A percentile compares a stretch with the other conserved stretches of the same genome.
These are phyloP conservation scores for Irena cyanogastra DNA, from an alignment of 2,113 vertebrate genomes.

Conservation along the genomic window DNA sequence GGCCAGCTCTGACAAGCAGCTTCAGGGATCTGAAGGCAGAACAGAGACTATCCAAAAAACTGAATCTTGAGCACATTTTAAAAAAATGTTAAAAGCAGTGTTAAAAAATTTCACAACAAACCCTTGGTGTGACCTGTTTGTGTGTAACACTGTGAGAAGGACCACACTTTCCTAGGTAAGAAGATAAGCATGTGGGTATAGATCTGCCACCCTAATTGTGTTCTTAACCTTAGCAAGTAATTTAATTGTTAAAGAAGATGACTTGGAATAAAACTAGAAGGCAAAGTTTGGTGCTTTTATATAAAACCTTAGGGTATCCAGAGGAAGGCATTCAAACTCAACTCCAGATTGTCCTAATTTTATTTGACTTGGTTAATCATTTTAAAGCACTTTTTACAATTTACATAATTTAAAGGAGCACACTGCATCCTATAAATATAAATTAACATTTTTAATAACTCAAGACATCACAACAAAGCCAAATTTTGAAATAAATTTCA, in stretches of 20 bases:
- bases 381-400: slow-evolving; percentile 53
- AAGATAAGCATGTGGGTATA: neutral
- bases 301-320: neutral
- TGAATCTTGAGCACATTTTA: neutral
- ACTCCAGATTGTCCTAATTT: slow-evolving; percentile 52
- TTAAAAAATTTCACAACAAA: neutral
- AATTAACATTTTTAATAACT: slow-evolving; percentile 57
- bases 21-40: neutral
- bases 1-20: neutral
- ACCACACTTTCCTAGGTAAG: neutral
- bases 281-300: neutral
- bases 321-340: slow-evolving; percentile 54
- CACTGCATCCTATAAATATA: slow-evolving; percentile 24
- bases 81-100: too few species aligned
- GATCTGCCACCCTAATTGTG: neutral
- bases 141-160: neutral
- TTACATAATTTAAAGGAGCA: slow-evolving; percentile 52
- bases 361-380: slow-evolving; percentile 40
- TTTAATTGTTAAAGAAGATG: neutral
- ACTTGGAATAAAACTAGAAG: neutral
- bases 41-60: neutral
- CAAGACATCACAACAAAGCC: slow-evolving; percentile 33
- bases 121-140: neutral
- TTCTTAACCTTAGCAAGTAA: neutral
- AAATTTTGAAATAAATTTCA: slow-evolving; percentile 30